Evolutionary conservation across 2,797 vertebrate genomes (phyloP).

Genomic region (Darevskia mixta): DNA sequence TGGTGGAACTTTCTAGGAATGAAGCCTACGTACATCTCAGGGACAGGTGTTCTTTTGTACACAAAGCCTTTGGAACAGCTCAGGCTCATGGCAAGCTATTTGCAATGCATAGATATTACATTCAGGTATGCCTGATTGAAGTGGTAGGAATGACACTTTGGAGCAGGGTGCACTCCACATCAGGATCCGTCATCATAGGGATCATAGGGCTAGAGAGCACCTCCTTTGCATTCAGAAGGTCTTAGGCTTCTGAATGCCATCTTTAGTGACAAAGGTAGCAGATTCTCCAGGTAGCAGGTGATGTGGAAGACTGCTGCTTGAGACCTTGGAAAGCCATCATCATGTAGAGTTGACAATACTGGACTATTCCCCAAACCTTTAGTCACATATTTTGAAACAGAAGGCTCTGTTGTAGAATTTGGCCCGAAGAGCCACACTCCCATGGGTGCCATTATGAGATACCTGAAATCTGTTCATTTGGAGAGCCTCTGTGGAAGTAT

Average conservation of each 20-base stretch:
- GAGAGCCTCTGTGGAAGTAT: background rate
- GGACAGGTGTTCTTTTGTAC: slow-evolving; percentile 41
- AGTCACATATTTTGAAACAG: background rate
- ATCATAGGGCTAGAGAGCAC: background rate
- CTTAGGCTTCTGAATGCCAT: background rate
- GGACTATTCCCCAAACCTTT: background rate
- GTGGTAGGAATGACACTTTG: slow-evolving; percentile 50
- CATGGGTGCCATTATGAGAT: background rate
- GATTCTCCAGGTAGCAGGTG: background rate
- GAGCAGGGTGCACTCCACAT: slow-evolving; percentile 48
- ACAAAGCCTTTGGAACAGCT: slow-evolving; percentile 51
- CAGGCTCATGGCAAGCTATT: slow-evolving; percentile 30
- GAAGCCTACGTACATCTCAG: slow-evolving; percentile 40
- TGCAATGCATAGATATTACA: slow-evolving; percentile 43
- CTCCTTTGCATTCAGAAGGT: slow-evolving; percentile 10
- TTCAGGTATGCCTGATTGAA: slow-evolving; percentile 38
- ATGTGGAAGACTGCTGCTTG: background rate
- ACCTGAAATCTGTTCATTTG: background rate
- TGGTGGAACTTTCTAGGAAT: slow-evolving; percentile 52
- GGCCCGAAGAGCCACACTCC: background rate
- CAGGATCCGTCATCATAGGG: slow-evolving; percentile 52
- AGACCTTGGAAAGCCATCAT: too few relatives aligned
- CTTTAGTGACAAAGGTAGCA: background rate
- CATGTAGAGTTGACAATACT: background rate
- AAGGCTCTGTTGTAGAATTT: background rate